Conservation (phyloP, 2,113 vertebrate species). For the Barnardius zonarius region DNA sequence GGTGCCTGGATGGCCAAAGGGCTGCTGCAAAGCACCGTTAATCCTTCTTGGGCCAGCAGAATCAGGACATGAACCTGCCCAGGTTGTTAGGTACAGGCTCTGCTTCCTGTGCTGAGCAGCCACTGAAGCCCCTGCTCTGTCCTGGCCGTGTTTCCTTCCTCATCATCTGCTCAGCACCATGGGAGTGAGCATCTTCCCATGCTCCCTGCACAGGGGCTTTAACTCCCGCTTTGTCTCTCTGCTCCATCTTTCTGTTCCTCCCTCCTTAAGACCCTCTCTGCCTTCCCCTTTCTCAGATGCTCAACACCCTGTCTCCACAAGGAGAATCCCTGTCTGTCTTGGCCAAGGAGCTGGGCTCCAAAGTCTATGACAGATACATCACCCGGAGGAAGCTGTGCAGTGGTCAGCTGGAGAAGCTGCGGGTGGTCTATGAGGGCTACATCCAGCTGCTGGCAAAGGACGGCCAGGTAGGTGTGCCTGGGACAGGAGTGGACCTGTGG, state of each 20-base stretch:
- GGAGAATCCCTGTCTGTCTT: constrained; percentile 81
- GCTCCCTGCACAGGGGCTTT: not conserved
- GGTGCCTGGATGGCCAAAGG: rapidly evolving
- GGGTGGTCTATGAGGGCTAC: constrained; percentile 77
- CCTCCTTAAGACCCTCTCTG: not conserved
- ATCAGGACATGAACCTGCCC: not conserved
- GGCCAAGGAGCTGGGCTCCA: constrained; percentile 78
- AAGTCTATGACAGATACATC: constrained; percentile 75
- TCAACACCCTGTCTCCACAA: constrained; percentile 78
- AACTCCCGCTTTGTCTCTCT: not conserved
- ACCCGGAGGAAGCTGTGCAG: constrained; percentile 74
- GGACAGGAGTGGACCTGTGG: not conserved
- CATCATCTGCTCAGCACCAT: not conserved
- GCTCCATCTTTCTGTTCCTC: not conserved
- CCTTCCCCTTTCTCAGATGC: constrained; percentile 67
- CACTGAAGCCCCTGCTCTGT: not conserved
- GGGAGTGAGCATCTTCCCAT: not conserved
- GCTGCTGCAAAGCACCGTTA: not conserved
- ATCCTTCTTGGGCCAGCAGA: not conserved
- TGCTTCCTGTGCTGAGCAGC: not conserved
- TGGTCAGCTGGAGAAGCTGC: constrained; percentile 73
- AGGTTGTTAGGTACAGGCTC: not conserved
- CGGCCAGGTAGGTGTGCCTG: constrained; percentile 70
- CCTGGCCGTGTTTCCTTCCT: not conserved
- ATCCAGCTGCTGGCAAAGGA: constrained; percentile 82